These are phyloP conservation scores for Ochotona princeps DNA, from an alignment of 2,113 vertebrate species.

Conservation along the genomic window DNA sequence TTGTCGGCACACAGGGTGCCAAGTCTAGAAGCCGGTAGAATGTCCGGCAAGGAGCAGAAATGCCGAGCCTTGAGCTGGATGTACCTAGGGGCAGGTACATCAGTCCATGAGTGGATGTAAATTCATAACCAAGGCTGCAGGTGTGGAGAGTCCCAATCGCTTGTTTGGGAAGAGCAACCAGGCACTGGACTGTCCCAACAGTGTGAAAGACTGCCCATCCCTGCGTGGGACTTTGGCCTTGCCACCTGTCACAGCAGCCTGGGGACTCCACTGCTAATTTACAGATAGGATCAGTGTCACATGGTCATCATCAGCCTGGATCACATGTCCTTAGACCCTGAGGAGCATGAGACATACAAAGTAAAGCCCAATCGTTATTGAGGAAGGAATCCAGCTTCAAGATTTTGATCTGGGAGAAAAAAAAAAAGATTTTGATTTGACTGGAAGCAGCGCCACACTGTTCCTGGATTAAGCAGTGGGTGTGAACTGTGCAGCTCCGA, in stretches of 20 bases:
- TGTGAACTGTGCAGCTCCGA: neutral
- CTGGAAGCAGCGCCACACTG: neutral
- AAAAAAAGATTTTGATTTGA: accelerated
- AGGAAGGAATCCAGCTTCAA: neutral
- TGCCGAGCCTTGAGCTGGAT: no score
- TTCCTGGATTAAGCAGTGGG: neutral
- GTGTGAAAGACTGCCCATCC: neutral
- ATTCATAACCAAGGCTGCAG: no score
- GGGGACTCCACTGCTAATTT: neutral
- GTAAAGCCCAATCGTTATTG: neutral
- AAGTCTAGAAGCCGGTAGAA: no score
- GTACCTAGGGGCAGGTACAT: no score
- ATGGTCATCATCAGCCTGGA: neutral
- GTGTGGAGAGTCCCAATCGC: no score
- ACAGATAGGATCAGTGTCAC: neutral
- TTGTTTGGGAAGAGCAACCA: no score
- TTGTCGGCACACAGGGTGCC: no score
- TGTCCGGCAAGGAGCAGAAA: no score
- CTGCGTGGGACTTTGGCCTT: neutral
- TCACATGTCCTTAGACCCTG: neutral
- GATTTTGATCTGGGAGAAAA: neutral
- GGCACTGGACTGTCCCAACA: no score
- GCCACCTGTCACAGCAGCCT: neutral
- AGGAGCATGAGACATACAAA: neutral
- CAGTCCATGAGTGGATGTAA: no score